Percentiles rank a stretch among this genome's conserved stretches.
phyloP scores from a whole-genome alignment of 2,113 vertebrate genomes.

The Piprites chloris region DNA sequence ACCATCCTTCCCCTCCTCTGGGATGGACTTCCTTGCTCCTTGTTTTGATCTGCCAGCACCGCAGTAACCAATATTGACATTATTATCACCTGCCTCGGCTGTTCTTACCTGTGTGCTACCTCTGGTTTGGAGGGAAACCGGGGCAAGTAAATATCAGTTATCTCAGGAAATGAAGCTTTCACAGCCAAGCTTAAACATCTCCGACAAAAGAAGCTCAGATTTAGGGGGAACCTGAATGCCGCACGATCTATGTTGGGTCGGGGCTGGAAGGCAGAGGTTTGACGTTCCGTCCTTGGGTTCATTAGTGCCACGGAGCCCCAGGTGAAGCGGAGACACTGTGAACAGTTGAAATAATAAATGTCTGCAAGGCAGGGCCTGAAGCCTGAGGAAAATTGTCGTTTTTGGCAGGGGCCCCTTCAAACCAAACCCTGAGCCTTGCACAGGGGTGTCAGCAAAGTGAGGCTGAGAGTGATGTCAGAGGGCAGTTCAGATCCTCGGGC shows the following conservation, averaged over 20 bases:
- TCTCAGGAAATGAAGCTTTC: neutral
- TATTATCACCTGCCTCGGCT: neutral
- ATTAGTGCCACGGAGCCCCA: neutral
- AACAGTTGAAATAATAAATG: rapidly evolving
- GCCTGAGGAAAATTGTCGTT: neutral
- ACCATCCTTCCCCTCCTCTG: neutral
- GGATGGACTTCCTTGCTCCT: neutral
- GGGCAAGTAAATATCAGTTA: neutral
- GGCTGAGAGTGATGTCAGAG: neutral
- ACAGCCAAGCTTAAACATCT: neutral
- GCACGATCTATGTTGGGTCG: neutral
- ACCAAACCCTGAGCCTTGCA: rapidly evolving
- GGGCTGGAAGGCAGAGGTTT: neutral
- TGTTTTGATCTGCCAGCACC: neutral
- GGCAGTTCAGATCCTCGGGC: neutral
- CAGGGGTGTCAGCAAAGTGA: neutral
- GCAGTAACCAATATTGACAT: neutral
- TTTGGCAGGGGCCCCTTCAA: neutral
- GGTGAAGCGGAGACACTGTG: neutral
- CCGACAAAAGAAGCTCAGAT: rapidly evolving
- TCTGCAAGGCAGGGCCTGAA: neutral
- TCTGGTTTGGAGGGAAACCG: neutral
- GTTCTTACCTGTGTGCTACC: neutral
- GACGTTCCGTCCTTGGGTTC: neutral
- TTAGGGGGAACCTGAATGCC: neutral